A percentile compares a stretch with the other conserved stretches of the same genome.
These are phyloP conservation scores for Diabrotica undecimpunctata DNA, from an alignment of 1,140 invertebrate species.

Conservation along the genomic window DNA sequence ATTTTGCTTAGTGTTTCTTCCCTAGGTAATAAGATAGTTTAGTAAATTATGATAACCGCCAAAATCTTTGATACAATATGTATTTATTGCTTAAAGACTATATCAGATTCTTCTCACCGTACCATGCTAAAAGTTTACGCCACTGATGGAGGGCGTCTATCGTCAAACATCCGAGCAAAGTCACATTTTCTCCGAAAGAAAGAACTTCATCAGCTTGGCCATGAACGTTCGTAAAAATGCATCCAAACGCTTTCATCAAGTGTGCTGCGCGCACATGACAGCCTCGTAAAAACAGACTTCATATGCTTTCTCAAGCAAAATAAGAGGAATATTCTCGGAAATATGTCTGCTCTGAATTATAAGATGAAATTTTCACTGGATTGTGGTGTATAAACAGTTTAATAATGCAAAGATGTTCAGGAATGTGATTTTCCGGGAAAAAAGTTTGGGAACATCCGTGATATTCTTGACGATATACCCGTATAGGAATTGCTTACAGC, in stretches of 20 bases:
- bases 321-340: background rate
- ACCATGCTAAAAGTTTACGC: background rate
- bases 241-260: background rate
- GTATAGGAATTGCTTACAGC: no score
- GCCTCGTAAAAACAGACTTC: background rate
- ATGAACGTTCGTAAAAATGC: background rate
- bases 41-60: no score
- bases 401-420: background rate
- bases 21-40: no score
- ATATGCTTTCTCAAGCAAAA: background rate
- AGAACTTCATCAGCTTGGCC: background rate
- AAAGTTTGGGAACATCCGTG: background rate
- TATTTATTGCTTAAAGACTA: no score
- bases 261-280: background rate
- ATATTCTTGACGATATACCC: no score
- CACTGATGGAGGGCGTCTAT: background rate
- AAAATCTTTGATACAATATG: no score
- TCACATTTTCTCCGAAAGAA: background rate
- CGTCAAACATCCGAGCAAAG: background rate
- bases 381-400: background rate
- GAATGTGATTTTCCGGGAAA: background rate
- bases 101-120: no score
- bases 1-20: no score
- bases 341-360: constrained; percentile 2
- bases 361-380: constrained; percentile 2